Evolutionary conservation across 2,888 invertebrate species (phyloP), one percentile per base, ranked within the genome.

Genomic region (Phalera bucephala): DNA sequence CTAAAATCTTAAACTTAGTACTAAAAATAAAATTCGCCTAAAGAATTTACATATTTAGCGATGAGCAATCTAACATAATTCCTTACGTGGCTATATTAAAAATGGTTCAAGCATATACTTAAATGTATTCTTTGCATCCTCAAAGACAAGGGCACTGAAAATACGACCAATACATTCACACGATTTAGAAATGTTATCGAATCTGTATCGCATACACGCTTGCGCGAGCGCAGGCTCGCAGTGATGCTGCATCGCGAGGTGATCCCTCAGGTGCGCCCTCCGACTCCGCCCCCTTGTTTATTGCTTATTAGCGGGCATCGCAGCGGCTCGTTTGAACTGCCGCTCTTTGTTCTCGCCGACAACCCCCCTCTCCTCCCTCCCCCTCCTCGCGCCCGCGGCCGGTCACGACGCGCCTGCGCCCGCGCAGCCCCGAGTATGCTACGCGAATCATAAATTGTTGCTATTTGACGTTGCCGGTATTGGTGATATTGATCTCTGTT

Each of bases 201-300:
- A 46, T 47, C 32, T 35, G 44, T 49, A 48, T 58, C 49, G 30
- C 40, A 40, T 37, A 42, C 40, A 39, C 41, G 26, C 40, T 36
- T 40, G 50, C 36, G 45, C 26, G 34, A 53, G 64, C 59, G 56
- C 64, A 43, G 49, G 59, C 59, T 64, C 63, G 54, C 64, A 46
- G 52, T 39, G 40, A 51, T 53, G 56, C 55, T 50, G 57, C 59
- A 64, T 61, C 69, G 74, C 74, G 79, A 78, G 82, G 75, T 82
- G 86, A 87, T 88, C 80, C 81, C 77, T 88, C 85, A 84, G 86
- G 80, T 85, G 86, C 78, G 80, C 80, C 80, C 72, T 67, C 70
- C 63, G 73, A 73, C 77, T 69, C 86, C 88, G 84, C 89, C 89
- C 88, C 85, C 89, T 88, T 89, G 89, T 89, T 89, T 89, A 89